Evolutionary conservation across 2,797 vertebrate species (phyloP), one percentile per base, ranked within the genome.

Genomic region (Cryptoprocta ferox): DNA sequence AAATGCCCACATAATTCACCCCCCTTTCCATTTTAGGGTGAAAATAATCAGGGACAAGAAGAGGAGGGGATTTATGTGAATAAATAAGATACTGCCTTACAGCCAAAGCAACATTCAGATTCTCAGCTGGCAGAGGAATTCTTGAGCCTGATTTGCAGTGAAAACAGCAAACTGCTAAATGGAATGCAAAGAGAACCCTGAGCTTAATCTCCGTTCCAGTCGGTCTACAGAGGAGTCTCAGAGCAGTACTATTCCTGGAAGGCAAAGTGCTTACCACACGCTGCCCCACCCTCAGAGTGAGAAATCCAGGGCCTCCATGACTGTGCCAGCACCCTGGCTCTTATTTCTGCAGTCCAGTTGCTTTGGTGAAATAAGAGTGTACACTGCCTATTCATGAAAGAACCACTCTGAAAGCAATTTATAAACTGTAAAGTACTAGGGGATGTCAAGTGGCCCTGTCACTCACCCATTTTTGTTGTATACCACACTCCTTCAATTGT

Each of bases 1-100:
- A 89, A 96, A 96, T 83, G 84, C 91, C 93, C 75, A 96, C 85
- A 94, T 94, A 92, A 96, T 92, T 93, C 53, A 12, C 70, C 42
- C 82, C 70, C 75, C 59, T 85, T 71, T 96, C 92, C 96, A 97
- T 92, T 96, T 97, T 94, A 91, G 21, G 89, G 92, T 95, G 91
- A 97, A 97, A 96, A 91, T 95, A 91, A 92, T 88, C 94, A 96
- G 78, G 73, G 61, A 85, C 81, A 45, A 95, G 86, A 97, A 61
- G 48, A 85, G 95, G 84, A 92, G 79, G 63, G 85, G 90, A 96
- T 89, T 97, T 97, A 96, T 97, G 95, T 80, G 95, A 97, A 98
- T 97, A 98, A 98, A 95, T 98, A 97, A 98, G 94, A 98, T 96
- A 96, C 95, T 98, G 89, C 97, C 92, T 98, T 97, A 70, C 50